These are phyloP conservation scores for Cuculus canorus DNA, from an alignment of 2,797 vertebrate genomes.

Conservation along the genomic window DNA sequence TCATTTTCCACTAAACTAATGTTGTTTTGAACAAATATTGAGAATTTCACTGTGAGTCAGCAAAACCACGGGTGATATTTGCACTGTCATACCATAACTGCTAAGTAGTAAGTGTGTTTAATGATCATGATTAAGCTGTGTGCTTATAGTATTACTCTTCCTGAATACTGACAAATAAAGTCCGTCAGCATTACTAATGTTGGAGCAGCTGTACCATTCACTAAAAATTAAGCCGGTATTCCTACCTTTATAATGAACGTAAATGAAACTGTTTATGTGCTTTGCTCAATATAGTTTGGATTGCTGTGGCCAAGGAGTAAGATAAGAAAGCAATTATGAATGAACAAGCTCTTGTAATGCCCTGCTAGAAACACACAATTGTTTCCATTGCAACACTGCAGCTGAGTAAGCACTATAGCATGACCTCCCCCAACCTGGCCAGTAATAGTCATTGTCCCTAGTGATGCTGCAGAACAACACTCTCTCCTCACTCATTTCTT, in stretches of 20 bases:
- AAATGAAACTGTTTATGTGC: constrained; percentile 44
- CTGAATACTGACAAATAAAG: not conserved
- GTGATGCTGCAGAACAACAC: not conserved
- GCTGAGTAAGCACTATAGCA: constrained; percentile 48
- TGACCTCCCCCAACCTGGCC: not conserved
- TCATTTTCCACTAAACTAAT: not conserved
- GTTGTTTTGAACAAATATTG: constrained; percentile 23
- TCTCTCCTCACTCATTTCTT: constrained; percentile 58
- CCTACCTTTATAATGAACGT: constrained; percentile 1
- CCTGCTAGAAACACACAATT: constrained; percentile 1
- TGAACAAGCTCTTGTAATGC: constrained; percentile 43
- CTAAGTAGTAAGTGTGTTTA: not conserved
- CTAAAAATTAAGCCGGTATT: constrained; percentile 36
- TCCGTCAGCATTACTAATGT: not conserved
- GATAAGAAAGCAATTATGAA: constrained; percentile 53
- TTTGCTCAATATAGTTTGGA: constrained; percentile 49
- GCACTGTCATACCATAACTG: constrained; percentile 35
- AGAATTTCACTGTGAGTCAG: constrained; percentile 38
- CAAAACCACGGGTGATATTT: constrained; percentile 25
- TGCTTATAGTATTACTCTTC: constrained; percentile 6
- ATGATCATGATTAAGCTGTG: constrained; percentile 18
- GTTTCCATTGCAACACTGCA: constrained; percentile 43
- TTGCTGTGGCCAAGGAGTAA: constrained; percentile 7
- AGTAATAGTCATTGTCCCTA: constrained; percentile 7
- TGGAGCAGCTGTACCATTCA: constrained; percentile 8